Evolutionary conservation across 2,797 vertebrate genomes (phyloP).

Genomic region (Eulemur rubriventer): DNA sequence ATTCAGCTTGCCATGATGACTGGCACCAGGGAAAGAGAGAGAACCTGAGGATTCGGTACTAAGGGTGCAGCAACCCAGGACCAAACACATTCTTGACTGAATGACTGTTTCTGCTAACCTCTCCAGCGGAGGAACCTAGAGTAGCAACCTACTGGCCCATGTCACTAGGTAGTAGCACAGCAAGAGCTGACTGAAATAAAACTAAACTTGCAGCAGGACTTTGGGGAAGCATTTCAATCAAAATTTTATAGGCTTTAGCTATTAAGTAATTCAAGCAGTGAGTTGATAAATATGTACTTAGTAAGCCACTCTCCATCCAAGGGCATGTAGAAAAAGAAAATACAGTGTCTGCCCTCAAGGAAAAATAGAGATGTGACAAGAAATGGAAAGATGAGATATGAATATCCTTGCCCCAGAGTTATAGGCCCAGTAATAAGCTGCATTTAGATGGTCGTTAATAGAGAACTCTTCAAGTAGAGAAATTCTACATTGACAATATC

Average conservation of each 20-base stretch:
- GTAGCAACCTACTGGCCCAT: neutral
- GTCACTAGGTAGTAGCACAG: neutral
- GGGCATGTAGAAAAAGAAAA: neutral
- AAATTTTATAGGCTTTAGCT: conserved; percentile 14
- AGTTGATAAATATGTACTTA: neutral
- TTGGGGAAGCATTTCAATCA: neutral
- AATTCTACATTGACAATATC: neutral
- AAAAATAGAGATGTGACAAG: neutral
- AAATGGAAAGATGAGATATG: neutral
- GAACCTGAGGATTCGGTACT: neutral
- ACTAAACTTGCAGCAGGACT: neutral
- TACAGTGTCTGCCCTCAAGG: neutral
- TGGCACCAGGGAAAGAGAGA: neutral
- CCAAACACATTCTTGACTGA: neutral
- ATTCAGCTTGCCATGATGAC: neutral
- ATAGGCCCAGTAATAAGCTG: neutral
- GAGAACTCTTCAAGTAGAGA: neutral
- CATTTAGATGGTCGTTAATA: neutral
- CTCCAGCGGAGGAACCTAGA: neutral
- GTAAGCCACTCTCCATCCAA: neutral
- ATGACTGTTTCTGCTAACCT: neutral
- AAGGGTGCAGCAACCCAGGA: neutral
- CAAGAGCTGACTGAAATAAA: neutral
- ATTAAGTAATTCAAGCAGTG: neutral
- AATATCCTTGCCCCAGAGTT: neutral